These are phyloP conservation scores for Drosophila pseudotalamancana DNA, from an alignment of 2,888 invertebrate genomes.

Conservation along the genomic window DNA sequence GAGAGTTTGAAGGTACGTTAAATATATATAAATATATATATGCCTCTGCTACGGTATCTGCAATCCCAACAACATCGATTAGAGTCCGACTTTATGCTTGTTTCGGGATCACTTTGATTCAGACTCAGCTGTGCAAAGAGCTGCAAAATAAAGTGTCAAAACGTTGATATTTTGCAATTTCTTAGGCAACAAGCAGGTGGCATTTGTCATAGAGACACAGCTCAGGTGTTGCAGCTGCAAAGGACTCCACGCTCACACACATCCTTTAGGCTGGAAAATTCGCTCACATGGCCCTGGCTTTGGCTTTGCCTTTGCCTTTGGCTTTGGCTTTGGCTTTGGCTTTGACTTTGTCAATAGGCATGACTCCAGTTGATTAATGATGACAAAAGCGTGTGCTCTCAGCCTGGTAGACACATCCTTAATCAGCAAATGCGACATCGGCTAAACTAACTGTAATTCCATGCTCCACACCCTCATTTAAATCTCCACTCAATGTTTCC, in stretches of 20 bases:
- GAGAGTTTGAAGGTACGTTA: too few relatives aligned
- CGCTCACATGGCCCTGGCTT: slow-evolving; percentile 50
- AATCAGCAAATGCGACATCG: slow-evolving; percentile 70
- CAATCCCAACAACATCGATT: neutral
- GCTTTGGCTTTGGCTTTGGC: slow-evolving; percentile 9
- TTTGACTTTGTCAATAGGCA: slow-evolving; percentile 63
- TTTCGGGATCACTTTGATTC: slow-evolving; percentile 52
- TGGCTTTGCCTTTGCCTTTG: slow-evolving; percentile 46
- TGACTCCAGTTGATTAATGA: slow-evolving; percentile 70
- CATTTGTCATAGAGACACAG: slow-evolving; percentile 6
- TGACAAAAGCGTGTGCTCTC: slow-evolving; percentile 63
- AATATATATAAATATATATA: neutral
- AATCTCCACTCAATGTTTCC: too few relatives aligned
- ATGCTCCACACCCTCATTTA: too few relatives aligned
- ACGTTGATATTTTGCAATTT: slow-evolving; percentile 63
- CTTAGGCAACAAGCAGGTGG: slow-evolving; percentile 38
- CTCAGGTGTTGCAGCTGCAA: slow-evolving; percentile 27
- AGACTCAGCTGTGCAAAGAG: slow-evolving; percentile 72
- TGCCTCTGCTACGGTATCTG: neutral
- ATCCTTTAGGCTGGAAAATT: slow-evolving; percentile 48
- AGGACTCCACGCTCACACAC: slow-evolving; percentile 10
- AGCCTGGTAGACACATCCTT: slow-evolving; percentile 43
- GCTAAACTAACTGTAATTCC: slow-evolving; percentile 16
- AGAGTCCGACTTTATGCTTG: neutral
- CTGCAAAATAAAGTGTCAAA: slow-evolving; percentile 75